phyloP scores from a whole-genome alignment of 2,797 vertebrate species.

The Squalus acanthias region DNA sequence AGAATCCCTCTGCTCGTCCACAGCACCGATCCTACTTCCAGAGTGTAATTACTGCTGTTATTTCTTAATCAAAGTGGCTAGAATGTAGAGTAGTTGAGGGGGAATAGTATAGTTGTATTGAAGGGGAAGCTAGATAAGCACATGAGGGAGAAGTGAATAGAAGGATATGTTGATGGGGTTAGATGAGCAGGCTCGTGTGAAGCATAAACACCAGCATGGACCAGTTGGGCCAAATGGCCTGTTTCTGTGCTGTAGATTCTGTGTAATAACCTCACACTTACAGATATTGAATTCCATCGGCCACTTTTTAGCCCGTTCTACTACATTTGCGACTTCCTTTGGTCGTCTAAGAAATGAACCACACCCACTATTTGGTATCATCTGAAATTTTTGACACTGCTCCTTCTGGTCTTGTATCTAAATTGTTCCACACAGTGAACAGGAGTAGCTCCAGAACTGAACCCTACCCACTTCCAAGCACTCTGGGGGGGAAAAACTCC shows the following conservation, averaged over 20 bases:
- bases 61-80: neutral
- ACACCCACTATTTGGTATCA: no score
- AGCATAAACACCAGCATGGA: neutral
- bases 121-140: neutral
- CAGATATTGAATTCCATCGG: neutral
- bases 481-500: no score
- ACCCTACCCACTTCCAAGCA: no score
- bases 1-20: neutral
- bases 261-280: neutral
- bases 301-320: neutral
- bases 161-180: no score
- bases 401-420: no score
- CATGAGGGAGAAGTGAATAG: no score
- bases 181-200: no score
- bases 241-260: neutral
- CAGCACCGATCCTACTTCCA: neutral
- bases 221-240: no score
- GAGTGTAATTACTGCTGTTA: neutral
- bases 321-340: neutral
- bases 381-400: no score
- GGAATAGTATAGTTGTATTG: neutral
- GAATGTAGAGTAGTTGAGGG: neutral
- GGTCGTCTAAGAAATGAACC: no score
- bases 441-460: no score
- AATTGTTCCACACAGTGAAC: no score